Conservation (phyloP, 2,113 vertebrate genomes). For the Bufo bufo region DNA sequence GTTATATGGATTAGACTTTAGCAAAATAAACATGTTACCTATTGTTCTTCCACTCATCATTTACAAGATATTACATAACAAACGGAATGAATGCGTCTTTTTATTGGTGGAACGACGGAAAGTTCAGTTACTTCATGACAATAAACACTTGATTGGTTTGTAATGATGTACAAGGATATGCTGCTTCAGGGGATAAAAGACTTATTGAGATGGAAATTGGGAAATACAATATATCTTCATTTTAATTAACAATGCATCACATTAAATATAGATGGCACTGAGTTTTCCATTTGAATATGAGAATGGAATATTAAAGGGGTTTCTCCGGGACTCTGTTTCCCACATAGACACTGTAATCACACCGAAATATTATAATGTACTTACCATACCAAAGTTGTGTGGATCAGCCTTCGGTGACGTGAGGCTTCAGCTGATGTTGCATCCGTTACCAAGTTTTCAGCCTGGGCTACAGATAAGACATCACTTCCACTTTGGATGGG, state of each 20-base stretch:
- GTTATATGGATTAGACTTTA: slow-evolving; percentile 38
- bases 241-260: not conserved
- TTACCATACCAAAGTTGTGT: too few relatives aligned
- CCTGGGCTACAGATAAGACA: too few relatives aligned
- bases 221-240: not conserved
- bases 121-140: slow-evolving; percentile 39
- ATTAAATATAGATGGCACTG: slow-evolving; percentile 19
- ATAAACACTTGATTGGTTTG: slow-evolving; percentile 45
- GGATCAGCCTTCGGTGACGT: too few relatives aligned
- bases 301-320: not conserved
- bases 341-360: too few relatives aligned
- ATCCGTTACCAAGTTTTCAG: too few relatives aligned
- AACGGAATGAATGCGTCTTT: slow-evolving; percentile 36
- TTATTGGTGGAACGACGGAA: slow-evolving; percentile 37
- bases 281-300: slow-evolving; percentile 1
- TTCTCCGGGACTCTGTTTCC: too few relatives aligned
- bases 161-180: slow-evolving; percentile 48
- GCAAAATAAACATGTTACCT: slow-evolving; percentile 49
- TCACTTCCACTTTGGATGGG: too few relatives aligned
- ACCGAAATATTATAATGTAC: too few relatives aligned
- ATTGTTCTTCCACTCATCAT: slow-evolving; percentile 43
- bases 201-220: not conserved
- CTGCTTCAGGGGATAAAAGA: not conserved
- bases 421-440: too few relatives aligned
- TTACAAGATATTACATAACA: slow-evolving; percentile 49